These are phyloP conservation scores for Pogoniulus pusillus DNA, from an alignment of 2,797 vertebrate genomes.

Conservation along the genomic window DNA sequence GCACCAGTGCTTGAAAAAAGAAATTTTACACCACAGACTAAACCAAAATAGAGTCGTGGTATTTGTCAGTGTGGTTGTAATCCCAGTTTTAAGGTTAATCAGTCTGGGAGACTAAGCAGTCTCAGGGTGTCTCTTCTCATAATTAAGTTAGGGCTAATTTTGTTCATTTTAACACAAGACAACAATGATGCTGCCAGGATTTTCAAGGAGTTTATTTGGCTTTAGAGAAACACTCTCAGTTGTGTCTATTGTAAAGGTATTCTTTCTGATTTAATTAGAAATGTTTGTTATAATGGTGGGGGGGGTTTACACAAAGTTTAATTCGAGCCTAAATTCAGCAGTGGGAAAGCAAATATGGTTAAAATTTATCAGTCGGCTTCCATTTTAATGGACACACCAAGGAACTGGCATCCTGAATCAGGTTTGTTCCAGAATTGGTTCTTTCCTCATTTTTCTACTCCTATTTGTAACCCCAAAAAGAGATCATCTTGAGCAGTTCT, in stretches of 20 bases:
- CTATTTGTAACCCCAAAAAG: background rate
- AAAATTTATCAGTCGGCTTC: background rate
- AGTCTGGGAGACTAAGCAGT: background rate
- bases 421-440: background rate
- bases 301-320: background rate
- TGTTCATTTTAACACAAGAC: constrained; percentile 34
- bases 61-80: constrained; percentile 26
- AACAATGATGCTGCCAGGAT: constrained; percentile 31
- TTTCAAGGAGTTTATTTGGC: constrained; percentile 41
- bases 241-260: background rate
- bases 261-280: constrained; percentile 50
- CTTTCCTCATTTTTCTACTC: background rate
- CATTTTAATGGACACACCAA: background rate
- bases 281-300: constrained; percentile 25
- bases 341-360: background rate
- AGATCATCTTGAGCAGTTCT: background rate
- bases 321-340: constrained; percentile 17
- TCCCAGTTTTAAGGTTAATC: constrained; percentile 4
- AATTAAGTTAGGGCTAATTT: constrained; percentile 42
- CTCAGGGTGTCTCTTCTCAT: background rate
- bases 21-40: constrained; percentile 55
- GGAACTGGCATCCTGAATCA: background rate
- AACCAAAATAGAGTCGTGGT: background rate
- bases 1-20: background rate
- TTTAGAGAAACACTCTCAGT: constrained; percentile 12